These are phyloP conservation scores for Melanargia galathea DNA, from an alignment of 2,888 invertebrate species.

Conservation along the genomic window DNA sequence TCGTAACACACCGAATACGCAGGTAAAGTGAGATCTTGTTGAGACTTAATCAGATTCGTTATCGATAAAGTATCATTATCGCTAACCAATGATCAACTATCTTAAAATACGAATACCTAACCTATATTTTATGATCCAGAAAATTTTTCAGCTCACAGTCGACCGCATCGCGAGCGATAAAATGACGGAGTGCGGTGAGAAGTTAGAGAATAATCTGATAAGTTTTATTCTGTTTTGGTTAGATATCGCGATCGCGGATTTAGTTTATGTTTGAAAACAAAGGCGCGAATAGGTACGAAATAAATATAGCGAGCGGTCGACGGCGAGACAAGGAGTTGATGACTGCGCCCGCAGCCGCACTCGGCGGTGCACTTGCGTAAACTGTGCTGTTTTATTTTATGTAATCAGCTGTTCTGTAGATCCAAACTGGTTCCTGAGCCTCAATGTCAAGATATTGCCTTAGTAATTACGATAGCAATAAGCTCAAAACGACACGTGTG, in stretches of 20 bases:
- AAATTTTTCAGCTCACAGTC: not conserved
- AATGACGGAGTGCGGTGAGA: not conserved
- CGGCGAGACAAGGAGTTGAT: slow-evolving; percentile 32
- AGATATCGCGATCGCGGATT: slow-evolving; percentile 13
- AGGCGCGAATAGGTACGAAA: slow-evolving; percentile 28
- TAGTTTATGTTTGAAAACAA: slow-evolving; percentile 27
- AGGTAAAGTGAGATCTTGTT: slow-evolving; percentile 42
- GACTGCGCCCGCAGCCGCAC: slow-evolving; percentile 42
- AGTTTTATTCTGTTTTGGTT: slow-evolving; percentile 9
- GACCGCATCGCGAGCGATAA: not conserved
- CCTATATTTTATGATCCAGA: slow-evolving; percentile 4
- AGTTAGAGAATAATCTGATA: slow-evolving; percentile 14
- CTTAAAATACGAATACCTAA: slow-evolving; percentile 6
- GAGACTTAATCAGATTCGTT: slow-evolving; percentile 44
- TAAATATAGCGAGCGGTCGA: slow-evolving; percentile 38
- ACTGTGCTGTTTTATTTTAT: slow-evolving; percentile 61
- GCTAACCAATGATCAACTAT: slow-evolving; percentile 37
- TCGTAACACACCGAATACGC: slow-evolving; percentile 42
- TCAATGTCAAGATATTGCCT: slow-evolving; percentile 46
- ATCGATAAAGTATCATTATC: slow-evolving; percentile 55
- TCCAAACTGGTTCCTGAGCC: slow-evolving; percentile 49
- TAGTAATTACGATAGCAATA: slow-evolving; percentile 25
- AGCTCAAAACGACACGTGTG: slow-evolving; percentile 1
- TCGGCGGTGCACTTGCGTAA: slow-evolving; percentile 60
- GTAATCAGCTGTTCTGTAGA: slow-evolving; percentile 62